Evolutionary conservation across 2,797 vertebrate genomes (phyloP).

Genomic region (Dicrostonyx torquatus): DNA sequence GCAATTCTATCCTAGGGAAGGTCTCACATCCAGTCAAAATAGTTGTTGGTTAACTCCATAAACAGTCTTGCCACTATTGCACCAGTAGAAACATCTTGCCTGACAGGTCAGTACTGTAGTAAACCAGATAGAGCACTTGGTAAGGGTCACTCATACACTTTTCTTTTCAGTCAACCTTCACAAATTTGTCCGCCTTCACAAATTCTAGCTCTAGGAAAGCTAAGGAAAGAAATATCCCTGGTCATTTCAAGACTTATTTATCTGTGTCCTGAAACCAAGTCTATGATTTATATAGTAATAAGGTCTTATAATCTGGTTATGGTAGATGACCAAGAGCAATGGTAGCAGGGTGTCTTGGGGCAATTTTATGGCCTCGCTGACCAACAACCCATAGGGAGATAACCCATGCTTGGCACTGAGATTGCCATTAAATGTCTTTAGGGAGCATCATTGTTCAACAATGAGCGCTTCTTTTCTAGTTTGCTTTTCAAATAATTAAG

Average conservation of each 20-base stretch:
- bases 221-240: neutral
- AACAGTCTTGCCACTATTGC: neutral
- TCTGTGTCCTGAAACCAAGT: neutral
- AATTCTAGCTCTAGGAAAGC: neutral
- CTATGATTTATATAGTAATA: neutral
- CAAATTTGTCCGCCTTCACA: neutral
- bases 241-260: neutral
- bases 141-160: neutral
- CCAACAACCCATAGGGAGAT: neutral
- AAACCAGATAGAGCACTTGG: too few species aligned
- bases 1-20: neutral
- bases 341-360: neutral
- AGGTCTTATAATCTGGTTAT: neutral
- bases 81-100: neutral
- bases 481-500: neutral
- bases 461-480: neutral
- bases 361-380: neutral
- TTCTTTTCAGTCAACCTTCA: neutral
- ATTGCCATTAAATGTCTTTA: neutral
- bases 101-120: too few species aligned
- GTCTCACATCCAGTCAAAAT: neutral
- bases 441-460: neutral
- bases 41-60: neutral
- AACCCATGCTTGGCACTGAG: neutral
- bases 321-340: neutral